A percentile compares a stretch with the other conserved stretches of the same genome.
Evolutionary conservation across 2,888 invertebrate species (phyloP).

Genomic region (Eristalis intricaria): DNA sequence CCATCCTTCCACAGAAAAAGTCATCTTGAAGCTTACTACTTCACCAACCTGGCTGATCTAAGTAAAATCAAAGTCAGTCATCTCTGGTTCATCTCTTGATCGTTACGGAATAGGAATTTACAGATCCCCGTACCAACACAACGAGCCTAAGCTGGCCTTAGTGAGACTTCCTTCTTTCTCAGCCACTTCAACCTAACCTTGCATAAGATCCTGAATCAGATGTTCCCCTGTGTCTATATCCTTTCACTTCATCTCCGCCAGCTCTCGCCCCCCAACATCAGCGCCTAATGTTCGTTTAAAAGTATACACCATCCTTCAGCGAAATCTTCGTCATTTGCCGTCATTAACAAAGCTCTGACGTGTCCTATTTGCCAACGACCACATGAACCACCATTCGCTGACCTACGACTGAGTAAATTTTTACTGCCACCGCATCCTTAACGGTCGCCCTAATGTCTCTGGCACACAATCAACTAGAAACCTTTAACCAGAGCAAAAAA

Average conservation of each 20-base stretch:
- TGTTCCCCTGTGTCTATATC: not conserved
- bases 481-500: not conserved
- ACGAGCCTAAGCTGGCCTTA: no score
- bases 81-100: no score
- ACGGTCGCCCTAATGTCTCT: conserved; percentile 44
- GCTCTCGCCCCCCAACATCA: not conserved
- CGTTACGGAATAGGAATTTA: no score
- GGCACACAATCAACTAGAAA: not conserved
- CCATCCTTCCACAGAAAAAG: no score
- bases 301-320: not conserved
- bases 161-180: no score
- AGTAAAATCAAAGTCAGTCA: no score
- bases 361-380: not conserved
- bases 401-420: conserved; percentile 30
- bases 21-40: no score
- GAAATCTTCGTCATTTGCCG: not conserved
- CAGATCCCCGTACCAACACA: no score
- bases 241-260: not conserved
- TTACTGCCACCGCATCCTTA: conserved; percentile 26
- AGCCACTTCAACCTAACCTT: no score
- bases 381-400: not conserved
- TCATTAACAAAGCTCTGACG: conserved; percentile 1
- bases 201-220: not conserved
- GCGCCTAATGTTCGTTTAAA: not conserved
- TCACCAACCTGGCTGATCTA: no score